Evolutionary conservation across 1,140 invertebrate species (phyloP), one percentile per base, ranked within the genome.

Genomic region (Nephila pilipes): DNA sequence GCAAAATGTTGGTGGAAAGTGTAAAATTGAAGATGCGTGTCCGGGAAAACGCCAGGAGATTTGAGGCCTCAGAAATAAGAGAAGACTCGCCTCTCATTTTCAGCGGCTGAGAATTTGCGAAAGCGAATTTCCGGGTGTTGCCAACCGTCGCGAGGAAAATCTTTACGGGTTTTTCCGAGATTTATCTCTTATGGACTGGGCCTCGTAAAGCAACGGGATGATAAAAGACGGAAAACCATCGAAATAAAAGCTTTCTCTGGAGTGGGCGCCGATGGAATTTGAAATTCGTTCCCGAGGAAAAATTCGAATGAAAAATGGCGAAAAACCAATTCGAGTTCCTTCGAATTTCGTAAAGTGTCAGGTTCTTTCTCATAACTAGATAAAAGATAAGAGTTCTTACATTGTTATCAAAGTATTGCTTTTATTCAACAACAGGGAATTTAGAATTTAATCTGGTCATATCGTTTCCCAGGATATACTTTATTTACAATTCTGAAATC

Each of bases 191-290:
- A 75, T 75, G 29, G 29, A 5, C 16, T 18, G 29, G 69, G 32
- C 46, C 69, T 75, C 29, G 69, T 75, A 75, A 75, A 75, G 29
- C 22, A 36, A 36, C 25, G 29, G 32, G 18, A 75, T 69, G 14
- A 69, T 29, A 69, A 75, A 65, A 65, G 25, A 14, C n/a, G 14
- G 25, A 65, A 65, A 65, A 25, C 63, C 63, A 65, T 65, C 63
- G 63, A 65, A 65, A 65, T 65, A 65, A 65, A 65, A 65, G 63
- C 63, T 65, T 65, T 65, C 25, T 65, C 25, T 65, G 14, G n/a
- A n/a, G 63, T n/a, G 22, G 63, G n/a, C 25, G 63, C 22, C 10
- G 25, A 12, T 25, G 63, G 63, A 65, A 65, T 65, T 65, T 65
- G 4, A 65, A 65, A 25, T n/a, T 25, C 63, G 57, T 14, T 65